Base-by-base conservation (phyloP, 2,888 invertebrate species). In the Acleris emargana region DNA sequence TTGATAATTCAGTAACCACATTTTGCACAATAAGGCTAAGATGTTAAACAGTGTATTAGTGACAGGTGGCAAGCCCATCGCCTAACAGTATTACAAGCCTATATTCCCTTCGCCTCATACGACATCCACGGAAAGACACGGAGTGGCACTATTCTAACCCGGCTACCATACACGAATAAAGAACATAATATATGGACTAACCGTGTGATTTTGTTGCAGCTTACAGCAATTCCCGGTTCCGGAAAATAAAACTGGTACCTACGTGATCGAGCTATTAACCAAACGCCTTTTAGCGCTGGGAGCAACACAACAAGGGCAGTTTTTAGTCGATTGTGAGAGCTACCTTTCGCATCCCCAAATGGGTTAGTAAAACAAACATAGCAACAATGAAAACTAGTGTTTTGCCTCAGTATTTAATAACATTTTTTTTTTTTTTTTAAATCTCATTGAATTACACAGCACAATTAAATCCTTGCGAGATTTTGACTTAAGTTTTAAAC, bases 291-390 rank as follows among this genome's bases (percentile, higher is more conserved):
- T 96, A 45, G 96, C 97, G 0, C 90, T 98, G 2, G 98, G 99
- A 18, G 99, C 98, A 0, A 90, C 95, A 0, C 97, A 97, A 79
- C 95, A 96, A 67, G 99, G 99, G 0, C 97, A 97, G 76, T 99
- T 98, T 84, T 87, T 97, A 58, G 98, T 99, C 0, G 99, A 99
- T 81, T 99, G 99, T 78, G 99, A 99, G 85, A 98, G 98, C 0
- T 98, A 97, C 80, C 95, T 95, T 49, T 97, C 97, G 0, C 95
- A 95, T 52, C 95, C 96, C 1, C 95, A 95, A 76, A 92, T 96
- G 81, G 95, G 95, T 94, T 74, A 84, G 84, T 68, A 54, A 49
- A 22, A 6, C n/a, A 38, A 17, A 42, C 38, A 5, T 13, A 42
- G 1, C n/a, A 55, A n/a, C 4, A 42, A 32, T 51, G 32, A 53